These are phyloP conservation scores for Caenorhabditis latens DNA, from an alignment of 1,140 invertebrate species.

Conservation along the genomic window DNA sequence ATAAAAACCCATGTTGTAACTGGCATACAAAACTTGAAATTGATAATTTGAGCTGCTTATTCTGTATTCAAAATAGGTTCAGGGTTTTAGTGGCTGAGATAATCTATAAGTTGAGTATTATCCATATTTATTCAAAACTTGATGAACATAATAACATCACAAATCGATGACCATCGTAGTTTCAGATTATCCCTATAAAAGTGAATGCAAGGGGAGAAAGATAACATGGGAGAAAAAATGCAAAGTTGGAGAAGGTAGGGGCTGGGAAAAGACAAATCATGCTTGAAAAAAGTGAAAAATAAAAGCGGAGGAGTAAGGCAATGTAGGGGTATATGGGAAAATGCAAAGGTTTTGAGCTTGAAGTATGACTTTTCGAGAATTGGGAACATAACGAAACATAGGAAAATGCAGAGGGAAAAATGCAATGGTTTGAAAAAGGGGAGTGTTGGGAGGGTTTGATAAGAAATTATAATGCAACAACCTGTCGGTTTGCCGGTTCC, in stretches of 20 bases:
- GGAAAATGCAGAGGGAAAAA: constrained; percentile 24
- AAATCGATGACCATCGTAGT: neutral
- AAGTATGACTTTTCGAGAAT: neutral
- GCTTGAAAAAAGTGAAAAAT: neutral
- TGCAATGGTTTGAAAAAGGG: constrained; percentile 18
- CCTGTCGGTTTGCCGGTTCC: constrained; percentile 73
- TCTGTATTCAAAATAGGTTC: neutral
- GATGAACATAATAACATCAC: neutral
- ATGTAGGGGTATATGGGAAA: neutral
- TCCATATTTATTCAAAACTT: neutral
- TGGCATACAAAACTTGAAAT: too few species aligned
- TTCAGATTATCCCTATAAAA: neutral
- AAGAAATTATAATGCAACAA: constrained; percentile 73
- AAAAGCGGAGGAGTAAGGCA: constrained; percentile 7
- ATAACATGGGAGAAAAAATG: neutral
- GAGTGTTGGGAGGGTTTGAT: constrained; percentile 47
- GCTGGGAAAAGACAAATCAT: neutral
- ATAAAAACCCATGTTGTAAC: too few species aligned
- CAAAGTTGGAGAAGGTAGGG: neutral
- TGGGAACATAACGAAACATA: neutral
- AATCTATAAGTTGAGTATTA: neutral
- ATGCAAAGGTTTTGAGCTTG: constrained; percentile 37
- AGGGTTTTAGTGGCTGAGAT: neutral
- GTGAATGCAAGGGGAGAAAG: neutral
- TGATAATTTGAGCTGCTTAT: neutral